These are phyloP conservation scores for Cataglyphis livida DNA, from an alignment of 2,888 invertebrate genomes.

Conservation along the genomic window DNA sequence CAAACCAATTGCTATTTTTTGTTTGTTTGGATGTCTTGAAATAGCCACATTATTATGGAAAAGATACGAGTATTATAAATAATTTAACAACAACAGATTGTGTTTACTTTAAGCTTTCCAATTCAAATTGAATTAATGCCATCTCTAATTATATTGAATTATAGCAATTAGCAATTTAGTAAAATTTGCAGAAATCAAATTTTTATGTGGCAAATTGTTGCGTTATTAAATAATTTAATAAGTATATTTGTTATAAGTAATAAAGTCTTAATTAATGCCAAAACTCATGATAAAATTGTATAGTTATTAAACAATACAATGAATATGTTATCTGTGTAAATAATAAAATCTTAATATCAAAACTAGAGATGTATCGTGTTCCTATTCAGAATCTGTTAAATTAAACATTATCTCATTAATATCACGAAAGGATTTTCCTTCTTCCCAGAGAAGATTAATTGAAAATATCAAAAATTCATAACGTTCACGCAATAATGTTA, in stretches of 20 bases:
- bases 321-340: neutral
- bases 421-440: neutral
- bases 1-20: neutral
- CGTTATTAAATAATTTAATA: neutral
- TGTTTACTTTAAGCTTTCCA: neutral
- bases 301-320: neutral
- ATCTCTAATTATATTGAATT: neutral
- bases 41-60: neutral
- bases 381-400: neutral
- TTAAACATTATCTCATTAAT: neutral
- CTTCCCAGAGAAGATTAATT: neutral
- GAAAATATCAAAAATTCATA: neutral
- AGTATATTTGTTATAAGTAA: neutral
- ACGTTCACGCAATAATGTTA: slow-evolving; percentile 7
- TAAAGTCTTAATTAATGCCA: neutral
- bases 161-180: neutral
- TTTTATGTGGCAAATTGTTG: neutral
- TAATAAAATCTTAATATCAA: neutral
- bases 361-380: neutral
- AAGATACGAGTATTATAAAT: neutral
- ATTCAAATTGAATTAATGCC: neutral
- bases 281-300: neutral
- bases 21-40: neutral
- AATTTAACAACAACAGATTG: neutral
- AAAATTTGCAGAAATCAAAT: neutral